Evolutionary conservation across 2,113 vertebrate species (phyloP).

Genomic region (Hystrix cristata): DNA sequence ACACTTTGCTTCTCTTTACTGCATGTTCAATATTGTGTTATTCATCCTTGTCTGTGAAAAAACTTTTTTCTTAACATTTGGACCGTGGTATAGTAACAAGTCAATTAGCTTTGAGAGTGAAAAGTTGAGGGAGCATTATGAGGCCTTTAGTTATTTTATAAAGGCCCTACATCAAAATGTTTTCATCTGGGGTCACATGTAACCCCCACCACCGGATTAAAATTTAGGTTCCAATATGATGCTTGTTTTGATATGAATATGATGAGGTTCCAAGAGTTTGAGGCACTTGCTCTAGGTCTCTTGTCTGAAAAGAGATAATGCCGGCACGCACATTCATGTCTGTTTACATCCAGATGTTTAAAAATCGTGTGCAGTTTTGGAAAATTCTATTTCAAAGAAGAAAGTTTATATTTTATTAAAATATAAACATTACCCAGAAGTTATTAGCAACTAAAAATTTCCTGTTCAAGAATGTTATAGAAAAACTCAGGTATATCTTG

Average conservation of each 20-base stretch:
- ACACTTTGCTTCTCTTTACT: not conserved
- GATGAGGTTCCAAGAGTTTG: not conserved
- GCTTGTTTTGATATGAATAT: not conserved
- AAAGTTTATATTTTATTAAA: slow-evolving; percentile 19
- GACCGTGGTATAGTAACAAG: not conserved
- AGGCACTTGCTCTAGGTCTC: not conserved
- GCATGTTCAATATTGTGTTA: not conserved
- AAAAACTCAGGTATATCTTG: not conserved
- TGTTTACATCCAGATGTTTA: not conserved
- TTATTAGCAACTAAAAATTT: slow-evolving; percentile 26
- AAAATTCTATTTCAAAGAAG: not conserved
- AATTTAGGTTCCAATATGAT: not conserved
- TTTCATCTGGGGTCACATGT: not conserved
- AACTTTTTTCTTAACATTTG: not conserved
- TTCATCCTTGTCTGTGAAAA: not conserved
- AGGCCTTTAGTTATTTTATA: not conserved
- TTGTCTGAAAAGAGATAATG: not conserved
- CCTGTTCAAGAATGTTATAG: not conserved
- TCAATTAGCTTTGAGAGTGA: not conserved
- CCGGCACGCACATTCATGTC: not conserved
- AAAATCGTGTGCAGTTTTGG: not conserved
- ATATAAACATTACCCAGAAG: not conserved
- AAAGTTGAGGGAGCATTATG: not conserved
- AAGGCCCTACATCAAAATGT: not conserved
- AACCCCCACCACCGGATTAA: not conserved